These are phyloP conservation scores for Heliangelus exortis DNA, from an alignment of 2,797 vertebrate species.

Conservation along the genomic window DNA sequence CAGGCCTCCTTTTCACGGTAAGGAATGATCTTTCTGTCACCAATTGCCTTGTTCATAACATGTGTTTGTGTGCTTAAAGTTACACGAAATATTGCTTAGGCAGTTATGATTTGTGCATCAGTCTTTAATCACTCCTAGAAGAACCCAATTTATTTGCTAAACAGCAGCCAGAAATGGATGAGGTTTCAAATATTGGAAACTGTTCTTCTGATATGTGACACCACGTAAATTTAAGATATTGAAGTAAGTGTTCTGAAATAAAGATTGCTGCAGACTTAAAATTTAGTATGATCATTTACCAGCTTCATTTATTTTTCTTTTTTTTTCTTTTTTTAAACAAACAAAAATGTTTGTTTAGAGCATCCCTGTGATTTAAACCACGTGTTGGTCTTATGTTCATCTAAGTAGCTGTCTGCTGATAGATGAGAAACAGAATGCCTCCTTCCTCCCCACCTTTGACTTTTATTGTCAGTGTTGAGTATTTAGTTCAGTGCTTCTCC, in stretches of 20 bases:
- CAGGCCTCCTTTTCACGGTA: not conserved
- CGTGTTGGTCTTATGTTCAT: not conserved
- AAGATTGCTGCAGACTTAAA: not conserved
- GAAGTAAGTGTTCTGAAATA: not conserved
- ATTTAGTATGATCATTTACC: not conserved
- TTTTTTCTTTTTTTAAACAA: too few relatives aligned
- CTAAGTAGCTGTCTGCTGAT: constrained; percentile 13
- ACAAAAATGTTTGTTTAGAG: not conserved
- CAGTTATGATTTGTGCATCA: not conserved
- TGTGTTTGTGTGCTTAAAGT: not conserved
- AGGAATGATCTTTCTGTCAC: not conserved
- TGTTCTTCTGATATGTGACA: not conserved
- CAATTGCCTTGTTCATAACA: not conserved
- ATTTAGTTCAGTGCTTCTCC: constrained; percentile 62
- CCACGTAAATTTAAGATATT: not conserved
- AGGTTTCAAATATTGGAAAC: not conserved
- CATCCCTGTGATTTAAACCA: not conserved
- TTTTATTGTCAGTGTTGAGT: constrained; percentile 55
- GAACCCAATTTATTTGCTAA: not conserved
- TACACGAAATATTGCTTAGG: not conserved
- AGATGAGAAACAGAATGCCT: constrained; percentile 19
- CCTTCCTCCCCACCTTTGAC: constrained; percentile 54
- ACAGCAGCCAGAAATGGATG: not conserved
- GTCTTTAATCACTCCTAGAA: not conserved
- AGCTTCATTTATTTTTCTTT: not conserved